A percentile compares a stretch with the other conserved stretches of the same genome.
These are phyloP conservation scores for Agrochola lychnidis DNA, from an alignment of 2,888 invertebrate genomes.

Conservation along the genomic window DNA sequence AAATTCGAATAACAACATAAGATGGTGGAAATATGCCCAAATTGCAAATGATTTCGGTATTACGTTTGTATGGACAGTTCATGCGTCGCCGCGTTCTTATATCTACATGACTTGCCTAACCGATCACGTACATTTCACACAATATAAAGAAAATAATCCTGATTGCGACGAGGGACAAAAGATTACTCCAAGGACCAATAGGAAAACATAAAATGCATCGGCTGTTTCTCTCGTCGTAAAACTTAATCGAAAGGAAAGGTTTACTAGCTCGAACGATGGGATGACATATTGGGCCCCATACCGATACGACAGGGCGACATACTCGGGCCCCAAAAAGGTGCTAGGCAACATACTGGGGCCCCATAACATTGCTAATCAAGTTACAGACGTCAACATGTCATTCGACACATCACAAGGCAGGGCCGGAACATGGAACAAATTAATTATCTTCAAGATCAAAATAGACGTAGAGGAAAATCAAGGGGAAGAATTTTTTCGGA, in stretches of 20 bases:
- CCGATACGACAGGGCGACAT: neutral
- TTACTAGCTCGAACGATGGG: constrained; percentile 19
- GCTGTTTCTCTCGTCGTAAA: constrained; percentile 37
- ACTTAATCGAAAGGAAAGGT: constrained; percentile 50
- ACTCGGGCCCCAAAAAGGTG: constrained; percentile 21
- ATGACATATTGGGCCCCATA: constrained; percentile 50
- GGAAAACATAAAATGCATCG: constrained; percentile 34
- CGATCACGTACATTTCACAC: no score
- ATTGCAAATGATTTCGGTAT: no score
- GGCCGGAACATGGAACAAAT: constrained; percentile 33
- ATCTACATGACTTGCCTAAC: neutral
- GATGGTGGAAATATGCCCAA: no score
- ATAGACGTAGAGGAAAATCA: constrained; percentile 27
- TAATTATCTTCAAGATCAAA: constrained; percentile 42
- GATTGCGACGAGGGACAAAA: neutral
- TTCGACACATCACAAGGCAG: constrained; percentile 22
- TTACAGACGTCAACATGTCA: constrained; percentile 30
- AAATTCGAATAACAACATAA: no score
- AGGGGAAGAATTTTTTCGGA: constrained; percentile 6
- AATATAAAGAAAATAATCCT: neutral
- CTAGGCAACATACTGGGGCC: constrained; percentile 36
- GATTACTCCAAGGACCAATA: constrained; percentile 12
- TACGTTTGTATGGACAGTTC: no score
- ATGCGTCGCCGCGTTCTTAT: no score
- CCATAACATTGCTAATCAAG: constrained; percentile 52